phyloP scores from a whole-genome alignment of 2,113 vertebrate genomes.

The Tretioscincus oriximinensis region DNA sequence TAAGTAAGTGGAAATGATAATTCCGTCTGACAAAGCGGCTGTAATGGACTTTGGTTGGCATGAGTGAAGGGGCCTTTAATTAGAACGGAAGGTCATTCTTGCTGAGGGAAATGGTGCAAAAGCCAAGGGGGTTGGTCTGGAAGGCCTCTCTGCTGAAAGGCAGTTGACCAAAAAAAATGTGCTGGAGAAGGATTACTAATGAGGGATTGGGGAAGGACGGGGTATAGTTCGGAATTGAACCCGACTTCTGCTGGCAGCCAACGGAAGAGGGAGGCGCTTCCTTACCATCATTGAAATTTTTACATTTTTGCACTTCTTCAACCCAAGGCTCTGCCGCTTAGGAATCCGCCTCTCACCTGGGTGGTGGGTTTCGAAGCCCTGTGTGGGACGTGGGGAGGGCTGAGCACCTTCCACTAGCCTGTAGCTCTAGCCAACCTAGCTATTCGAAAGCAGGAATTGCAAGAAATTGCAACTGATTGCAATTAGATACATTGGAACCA shows the following conservation, averaged over 20 bases:
- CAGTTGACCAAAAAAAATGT: rapidly evolving
- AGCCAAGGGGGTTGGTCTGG: rapidly evolving
- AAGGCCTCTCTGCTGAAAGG: not conserved
- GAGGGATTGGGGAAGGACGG: not conserved
- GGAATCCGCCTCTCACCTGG: no score
- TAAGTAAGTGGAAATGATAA: constrained; percentile 41
- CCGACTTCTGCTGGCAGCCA: not conserved
- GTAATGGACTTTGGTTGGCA: constrained; percentile 23
- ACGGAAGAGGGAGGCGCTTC: not conserved
- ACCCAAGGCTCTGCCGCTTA: no score
- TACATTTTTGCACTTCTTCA: no score
- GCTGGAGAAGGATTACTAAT: rapidly evolving
- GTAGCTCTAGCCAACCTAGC: no score
- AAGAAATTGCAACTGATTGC: no score
- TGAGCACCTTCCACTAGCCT: no score
- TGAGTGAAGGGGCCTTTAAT: constrained; percentile 13
- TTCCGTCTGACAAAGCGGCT: constrained; percentile 41
- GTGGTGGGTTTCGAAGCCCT: no score
- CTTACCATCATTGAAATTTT: no score
- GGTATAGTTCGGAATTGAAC: no score
- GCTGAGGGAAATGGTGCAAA: not conserved
- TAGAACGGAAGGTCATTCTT: constrained; percentile 22
- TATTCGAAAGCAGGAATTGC: no score
- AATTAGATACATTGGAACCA: no score
- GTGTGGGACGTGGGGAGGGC: no score